Conservation (phyloP, 2,888 invertebrate species). For the Eudasyphora cyanicolor region DNA sequence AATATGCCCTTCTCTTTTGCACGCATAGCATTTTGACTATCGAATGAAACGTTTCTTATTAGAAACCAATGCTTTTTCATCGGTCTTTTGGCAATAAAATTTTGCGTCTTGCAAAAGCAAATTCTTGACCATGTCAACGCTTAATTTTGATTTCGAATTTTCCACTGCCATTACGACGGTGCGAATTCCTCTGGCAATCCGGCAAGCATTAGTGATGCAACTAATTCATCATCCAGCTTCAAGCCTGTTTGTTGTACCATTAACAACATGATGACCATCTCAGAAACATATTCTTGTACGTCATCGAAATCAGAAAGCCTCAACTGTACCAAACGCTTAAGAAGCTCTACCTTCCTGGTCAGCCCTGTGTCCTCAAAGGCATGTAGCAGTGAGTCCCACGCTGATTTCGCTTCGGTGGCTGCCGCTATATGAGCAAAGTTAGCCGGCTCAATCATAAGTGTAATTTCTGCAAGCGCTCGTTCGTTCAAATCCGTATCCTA, state of each 20-base stretch:
- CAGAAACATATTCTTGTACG: constrained; percentile 64
- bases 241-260: constrained; percentile 56
- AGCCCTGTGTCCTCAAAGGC: constrained; percentile 29
- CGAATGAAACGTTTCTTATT: constrained; percentile 55
- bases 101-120: no score
- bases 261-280: constrained; percentile 61
- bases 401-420: not conserved
- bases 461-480: not conserved
- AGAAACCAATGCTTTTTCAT: no score
- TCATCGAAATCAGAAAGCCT: constrained; percentile 57
- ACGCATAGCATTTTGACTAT: constrained; percentile 53
- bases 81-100: no score
- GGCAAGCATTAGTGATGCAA: constrained; percentile 60
- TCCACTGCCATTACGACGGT: constrained; percentile 53
- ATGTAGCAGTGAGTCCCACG: not conserved
- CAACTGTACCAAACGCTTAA: no score
- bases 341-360: no score
- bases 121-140: no score
- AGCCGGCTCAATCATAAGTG: not conserved
- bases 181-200: constrained; percentile 56
- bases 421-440: constrained; percentile 1
- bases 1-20: no score
- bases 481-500: not conserved
- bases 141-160: constrained; percentile 48
- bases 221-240: constrained; percentile 57